Conservation (phyloP, 2,113 vertebrate genomes). For the Porphyrio hochstetteri region DNA sequence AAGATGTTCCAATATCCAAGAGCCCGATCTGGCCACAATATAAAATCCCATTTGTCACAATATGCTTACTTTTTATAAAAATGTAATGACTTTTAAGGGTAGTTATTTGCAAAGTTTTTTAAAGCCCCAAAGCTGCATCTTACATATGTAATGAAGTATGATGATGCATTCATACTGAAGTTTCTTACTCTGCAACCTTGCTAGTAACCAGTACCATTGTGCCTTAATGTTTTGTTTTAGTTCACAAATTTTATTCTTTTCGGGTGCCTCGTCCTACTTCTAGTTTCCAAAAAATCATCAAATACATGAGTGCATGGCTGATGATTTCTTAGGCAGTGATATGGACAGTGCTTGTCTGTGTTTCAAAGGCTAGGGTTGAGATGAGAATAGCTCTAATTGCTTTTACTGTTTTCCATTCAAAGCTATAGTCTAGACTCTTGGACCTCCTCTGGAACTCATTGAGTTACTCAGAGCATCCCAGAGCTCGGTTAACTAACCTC, state of each 20-base stretch:
- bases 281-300: background rate
- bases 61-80: background rate
- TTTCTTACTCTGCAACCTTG: background rate
- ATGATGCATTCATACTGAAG: background rate
- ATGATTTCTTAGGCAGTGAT: background rate
- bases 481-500: background rate
- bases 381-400: background rate
- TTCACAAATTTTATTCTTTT: background rate
- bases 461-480: background rate
- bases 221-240: background rate
- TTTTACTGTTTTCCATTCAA: background rate
- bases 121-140: background rate
- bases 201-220: background rate
- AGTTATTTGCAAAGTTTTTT: slow-evolving; percentile 7
- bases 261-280: background rate
- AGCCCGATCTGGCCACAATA: background rate
- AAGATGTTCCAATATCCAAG: slow-evolving; percentile 31
- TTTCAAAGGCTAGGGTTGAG: background rate
- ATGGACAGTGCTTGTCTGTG: background rate
- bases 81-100: background rate
- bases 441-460: background rate
- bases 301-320: background rate
- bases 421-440: background rate
- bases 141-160: background rate
- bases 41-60: background rate